phyloP scores from a whole-genome alignment of 2,797 vertebrate species.

The Streptopelia turtur region DNA sequence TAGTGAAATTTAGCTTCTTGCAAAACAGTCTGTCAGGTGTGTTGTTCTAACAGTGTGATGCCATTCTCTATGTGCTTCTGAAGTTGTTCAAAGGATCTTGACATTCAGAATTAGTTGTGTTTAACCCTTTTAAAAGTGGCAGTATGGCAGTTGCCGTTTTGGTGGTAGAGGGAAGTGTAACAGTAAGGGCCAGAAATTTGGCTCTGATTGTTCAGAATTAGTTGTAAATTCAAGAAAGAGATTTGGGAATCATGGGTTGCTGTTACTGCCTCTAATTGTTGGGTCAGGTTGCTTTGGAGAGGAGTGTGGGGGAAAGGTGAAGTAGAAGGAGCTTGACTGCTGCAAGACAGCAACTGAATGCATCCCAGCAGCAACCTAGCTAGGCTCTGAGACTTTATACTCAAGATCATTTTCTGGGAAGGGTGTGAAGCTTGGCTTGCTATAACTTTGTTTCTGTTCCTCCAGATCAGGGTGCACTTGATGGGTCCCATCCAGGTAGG shows the following conservation, averaged over 20 bases:
- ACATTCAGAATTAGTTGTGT: background rate
- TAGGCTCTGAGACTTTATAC: background rate
- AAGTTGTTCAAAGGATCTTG: background rate
- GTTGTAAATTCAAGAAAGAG: background rate
- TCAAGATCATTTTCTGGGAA: conserved; percentile 12
- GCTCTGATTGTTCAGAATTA: background rate
- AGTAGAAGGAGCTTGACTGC: background rate
- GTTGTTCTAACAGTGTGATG: background rate
- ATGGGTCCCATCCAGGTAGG: conserved; percentile 77
- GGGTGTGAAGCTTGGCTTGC: conserved; percentile 24
- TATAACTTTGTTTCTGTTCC: conserved; percentile 75
- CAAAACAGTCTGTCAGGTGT: background rate
- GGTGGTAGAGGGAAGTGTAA: background rate
- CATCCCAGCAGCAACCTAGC: background rate
- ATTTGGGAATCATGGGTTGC: background rate
- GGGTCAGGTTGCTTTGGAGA: background rate
- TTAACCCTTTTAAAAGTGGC: background rate
- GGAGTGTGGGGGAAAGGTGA: background rate
- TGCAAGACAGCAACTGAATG: background rate
- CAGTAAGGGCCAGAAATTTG: background rate
- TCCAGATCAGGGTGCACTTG: conserved; percentile 76
- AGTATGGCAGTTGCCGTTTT: background rate
- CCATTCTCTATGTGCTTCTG: background rate
- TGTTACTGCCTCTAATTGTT: background rate
- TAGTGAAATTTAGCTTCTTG: background rate